Evolutionary conservation across 2,888 invertebrate genomes (phyloP), one percentile per base, ranked within the genome.

Genomic region (Chalcosyrphus nemorum): DNA sequence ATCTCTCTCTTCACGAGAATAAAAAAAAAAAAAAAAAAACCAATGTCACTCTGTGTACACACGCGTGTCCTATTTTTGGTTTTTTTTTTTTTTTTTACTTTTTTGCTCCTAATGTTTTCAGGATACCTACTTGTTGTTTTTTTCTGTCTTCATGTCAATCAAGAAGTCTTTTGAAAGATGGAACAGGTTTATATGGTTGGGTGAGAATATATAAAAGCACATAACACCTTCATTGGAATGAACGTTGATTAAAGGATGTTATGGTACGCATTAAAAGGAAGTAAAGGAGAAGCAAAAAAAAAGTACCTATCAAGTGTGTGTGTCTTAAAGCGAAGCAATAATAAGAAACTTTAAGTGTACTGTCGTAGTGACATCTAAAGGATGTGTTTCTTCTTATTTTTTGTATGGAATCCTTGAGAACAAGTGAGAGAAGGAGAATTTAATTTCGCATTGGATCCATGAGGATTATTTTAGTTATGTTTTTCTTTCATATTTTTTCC

Each of bases 401-500:
- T 47, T 1, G 4, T 19, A 21, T 45, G 45, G 47, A 24, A 24
- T 47, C 47, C 47, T 61, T 13, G 45, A n/a, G 32, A 45, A 11
- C 17, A 29, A 45, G n/a, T 43, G 59, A 27, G 43, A 43, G 17
- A n/a, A 17, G 43, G 41, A 45, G 17, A 61, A 27, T 45, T 61
- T 61, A 61, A 61, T 61, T 61, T 61, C 45, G 3, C n/a, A 1
- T 24, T 3, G 1, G n/a, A 21, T 19, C n/a, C n/a, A 11, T 45
- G 21, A 9, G 21, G 47, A 47, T 47, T 47, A 47, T n/a, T 47
- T 47, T n/a, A 21, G 24, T 4, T 11, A 45, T 45, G 45, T 19
- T 45, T n/a, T n/a, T n/a, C n/a, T n/a, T n/a, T n/a, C 24, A 24
- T 4, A 24, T 2, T 24, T 4, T 24, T 4, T 4, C 4, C 4